phyloP scores from a whole-genome alignment of 2,113 vertebrate species.

The Cololabis saira region DNA sequence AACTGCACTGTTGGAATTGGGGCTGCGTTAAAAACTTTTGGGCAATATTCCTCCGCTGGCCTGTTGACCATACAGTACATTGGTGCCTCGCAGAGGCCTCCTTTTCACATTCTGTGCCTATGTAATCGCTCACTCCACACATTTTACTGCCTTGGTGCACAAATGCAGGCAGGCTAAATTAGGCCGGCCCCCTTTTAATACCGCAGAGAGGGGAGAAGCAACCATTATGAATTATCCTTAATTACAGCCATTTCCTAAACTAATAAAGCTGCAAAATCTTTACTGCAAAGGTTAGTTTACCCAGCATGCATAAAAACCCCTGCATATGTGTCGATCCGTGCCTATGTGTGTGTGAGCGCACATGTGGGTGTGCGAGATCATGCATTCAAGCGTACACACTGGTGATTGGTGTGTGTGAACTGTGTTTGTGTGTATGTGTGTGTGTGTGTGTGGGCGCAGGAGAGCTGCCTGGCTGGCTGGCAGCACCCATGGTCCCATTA shows the following conservation, averaged over 20 bases:
- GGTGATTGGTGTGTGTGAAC: conserved; percentile 46
- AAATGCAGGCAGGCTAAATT: conserved; percentile 88
- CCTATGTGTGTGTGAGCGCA: conserved; percentile 24
- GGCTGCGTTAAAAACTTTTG: conserved; percentile 36
- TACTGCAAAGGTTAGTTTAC: conserved; percentile 96
- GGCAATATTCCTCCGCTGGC: conserved; percentile 28
- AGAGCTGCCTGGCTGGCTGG: conserved; percentile 88
- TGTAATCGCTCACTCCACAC: conserved; percentile 45
- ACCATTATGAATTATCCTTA: conserved; percentile 99
- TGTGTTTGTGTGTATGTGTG: conserved; percentile 25
- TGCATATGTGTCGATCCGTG: conserved; percentile 35
- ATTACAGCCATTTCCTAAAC: conserved; percentile 98
- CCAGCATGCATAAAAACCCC: conserved; percentile 86
- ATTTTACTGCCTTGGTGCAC: conserved; percentile 81
- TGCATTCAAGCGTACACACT: conserved; percentile 51
- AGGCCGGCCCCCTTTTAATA: conserved; percentile 85
- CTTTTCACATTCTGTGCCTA: conserved; percentile 10
- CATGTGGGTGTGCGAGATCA: conserved; percentile 38
- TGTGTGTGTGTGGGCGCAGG: conserved; percentile 75
- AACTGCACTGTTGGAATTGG: conserved; percentile 22
- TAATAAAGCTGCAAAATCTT: conserved; percentile 98
- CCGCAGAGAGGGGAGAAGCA: conserved; percentile 85
- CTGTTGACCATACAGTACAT: conserved; percentile 38
- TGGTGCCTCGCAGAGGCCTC: conserved; percentile 32
- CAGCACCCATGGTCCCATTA: conserved; percentile 89